Base-by-base conservation (phyloP, 1,140 invertebrate genomes). In the Sinonovacula constricta region DNA sequence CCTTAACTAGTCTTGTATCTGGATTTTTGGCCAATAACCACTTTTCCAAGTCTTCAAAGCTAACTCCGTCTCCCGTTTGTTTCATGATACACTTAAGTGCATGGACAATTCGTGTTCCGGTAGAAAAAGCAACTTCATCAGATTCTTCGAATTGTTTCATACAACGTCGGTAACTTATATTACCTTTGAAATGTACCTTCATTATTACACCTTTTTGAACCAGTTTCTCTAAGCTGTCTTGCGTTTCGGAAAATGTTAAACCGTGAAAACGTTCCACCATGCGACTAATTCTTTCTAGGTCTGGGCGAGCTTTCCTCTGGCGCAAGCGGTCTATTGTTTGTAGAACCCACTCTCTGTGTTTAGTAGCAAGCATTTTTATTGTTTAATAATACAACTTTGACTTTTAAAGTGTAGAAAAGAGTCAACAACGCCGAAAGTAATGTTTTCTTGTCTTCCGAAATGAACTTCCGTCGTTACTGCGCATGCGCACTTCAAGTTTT, bases 181-280 rank as follows among this genome's bases (percentile, higher is more conserved):
- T 95, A 81, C 95, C 95, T 91, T 96, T 96, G 89, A 96, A 96
- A 84, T 95, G 94, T 7, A 96, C 95, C 92, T 95, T 95, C 71
- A 95, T 93, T 18, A 96, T 94, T 79, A 94, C 93, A 86, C 94
- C 94, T 63, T 93, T 93, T 81, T 95, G 94, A 3, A 96, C 94
- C 81, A 95, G 92, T 85, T 93, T 92, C 86, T 95, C 94, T 1
- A 96, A 91, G 90, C 95, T 94, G 49, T 93, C 92, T 83, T 94
- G 94, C 3, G 95, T 95, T 70, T 95, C 95, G 63, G 92, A 92
- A 14, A 93, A 93, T 84, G 93, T 92, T n/a, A 95, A 93, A 82
- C 94, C 93, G 87, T 94, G 95, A 85, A 93, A 93, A 79, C 95
- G 93, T 80, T 94, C 92, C 82, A 96, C 91, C 92, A 94, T 95